These are phyloP conservation scores for Philaethria dido DNA, from an alignment of 2,888 invertebrate species.

Conservation along the genomic window DNA sequence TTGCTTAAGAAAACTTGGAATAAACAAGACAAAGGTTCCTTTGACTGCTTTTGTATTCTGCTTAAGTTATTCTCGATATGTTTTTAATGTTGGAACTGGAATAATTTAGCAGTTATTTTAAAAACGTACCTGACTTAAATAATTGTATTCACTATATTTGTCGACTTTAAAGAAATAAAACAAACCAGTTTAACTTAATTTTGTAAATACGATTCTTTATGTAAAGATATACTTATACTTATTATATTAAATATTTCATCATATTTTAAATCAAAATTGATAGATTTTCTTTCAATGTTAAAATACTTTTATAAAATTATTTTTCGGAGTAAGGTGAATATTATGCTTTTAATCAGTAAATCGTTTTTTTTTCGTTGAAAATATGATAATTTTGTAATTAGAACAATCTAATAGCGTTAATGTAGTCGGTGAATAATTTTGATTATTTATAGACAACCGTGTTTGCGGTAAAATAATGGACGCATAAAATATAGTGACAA, in stretches of 20 bases:
- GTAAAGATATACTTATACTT: too few relatives aligned
- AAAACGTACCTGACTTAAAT: background rate
- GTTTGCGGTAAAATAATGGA: constrained; percentile 30
- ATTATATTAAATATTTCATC: too few relatives aligned
- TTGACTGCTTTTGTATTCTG: constrained; percentile 22
- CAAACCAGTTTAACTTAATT: too few relatives aligned
- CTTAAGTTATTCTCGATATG: constrained; percentile 19
- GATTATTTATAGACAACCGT: constrained; percentile 25
- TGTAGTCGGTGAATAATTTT: constrained; percentile 5
- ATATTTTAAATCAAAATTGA: too few relatives aligned
- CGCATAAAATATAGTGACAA: constrained; percentile 55
- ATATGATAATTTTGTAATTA: background rate
- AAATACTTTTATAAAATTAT: too few relatives aligned
- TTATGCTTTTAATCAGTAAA: too few relatives aligned
- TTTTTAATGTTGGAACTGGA: constrained; percentile 21
- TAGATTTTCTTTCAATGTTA: too few relatives aligned
- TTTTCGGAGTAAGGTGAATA: too few relatives aligned
- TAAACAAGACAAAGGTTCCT: constrained; percentile 17
- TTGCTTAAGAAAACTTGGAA: constrained; percentile 14
- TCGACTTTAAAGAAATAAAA: background rate
- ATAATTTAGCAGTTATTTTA: constrained; percentile 14
- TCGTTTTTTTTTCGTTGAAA: too few relatives aligned
- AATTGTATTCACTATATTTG: background rate
- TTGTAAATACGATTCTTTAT: too few relatives aligned
- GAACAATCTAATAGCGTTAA: background rate